These are phyloP conservation scores for Syndactyla subalaris DNA, from an alignment of 2,797 vertebrate species.

Conservation along the genomic window DNA sequence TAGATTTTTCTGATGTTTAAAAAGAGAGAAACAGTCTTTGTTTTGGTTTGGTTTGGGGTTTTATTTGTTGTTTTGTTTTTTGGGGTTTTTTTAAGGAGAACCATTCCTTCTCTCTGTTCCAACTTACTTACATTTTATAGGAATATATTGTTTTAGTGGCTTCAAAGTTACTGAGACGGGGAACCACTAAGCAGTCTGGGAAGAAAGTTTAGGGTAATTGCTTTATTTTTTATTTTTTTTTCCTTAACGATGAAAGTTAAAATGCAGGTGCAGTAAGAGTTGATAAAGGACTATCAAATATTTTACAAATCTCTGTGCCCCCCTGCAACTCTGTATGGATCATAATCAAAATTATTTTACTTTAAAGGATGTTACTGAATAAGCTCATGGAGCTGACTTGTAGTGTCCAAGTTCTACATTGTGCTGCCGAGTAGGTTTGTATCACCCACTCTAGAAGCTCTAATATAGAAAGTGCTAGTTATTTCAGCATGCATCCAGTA, in stretches of 20 bases:
- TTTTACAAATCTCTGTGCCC: not conserved
- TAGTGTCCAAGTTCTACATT: not conserved
- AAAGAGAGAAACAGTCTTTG: not conserved
- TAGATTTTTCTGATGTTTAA: not conserved
- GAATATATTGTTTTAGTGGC: fast-evolving
- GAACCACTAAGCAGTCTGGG: not conserved
- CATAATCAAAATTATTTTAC: not conserved
- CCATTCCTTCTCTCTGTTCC: not conserved
- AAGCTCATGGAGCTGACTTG: not conserved
- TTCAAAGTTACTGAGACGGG: not conserved
- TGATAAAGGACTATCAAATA: not conserved
- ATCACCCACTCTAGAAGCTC: not conserved
- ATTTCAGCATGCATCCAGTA: not conserved
- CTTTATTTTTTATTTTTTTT: not conserved
- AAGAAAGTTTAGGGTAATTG: not conserved
- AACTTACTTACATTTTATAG: not conserved
- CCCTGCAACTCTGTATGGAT: not conserved
- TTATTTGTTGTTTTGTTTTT: too few relatives aligned
- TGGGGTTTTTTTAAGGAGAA: not conserved
- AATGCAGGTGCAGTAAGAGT: not conserved
- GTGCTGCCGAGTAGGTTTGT: not conserved
- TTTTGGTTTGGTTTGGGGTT: not conserved
- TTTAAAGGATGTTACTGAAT: not conserved
- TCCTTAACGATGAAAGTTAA: not conserved
- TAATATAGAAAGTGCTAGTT: not conserved